Evolutionary conservation across 2,888 invertebrate genomes (phyloP), one percentile per base, ranked within the genome.

Genomic region (Odiellus spinosus): DNA sequence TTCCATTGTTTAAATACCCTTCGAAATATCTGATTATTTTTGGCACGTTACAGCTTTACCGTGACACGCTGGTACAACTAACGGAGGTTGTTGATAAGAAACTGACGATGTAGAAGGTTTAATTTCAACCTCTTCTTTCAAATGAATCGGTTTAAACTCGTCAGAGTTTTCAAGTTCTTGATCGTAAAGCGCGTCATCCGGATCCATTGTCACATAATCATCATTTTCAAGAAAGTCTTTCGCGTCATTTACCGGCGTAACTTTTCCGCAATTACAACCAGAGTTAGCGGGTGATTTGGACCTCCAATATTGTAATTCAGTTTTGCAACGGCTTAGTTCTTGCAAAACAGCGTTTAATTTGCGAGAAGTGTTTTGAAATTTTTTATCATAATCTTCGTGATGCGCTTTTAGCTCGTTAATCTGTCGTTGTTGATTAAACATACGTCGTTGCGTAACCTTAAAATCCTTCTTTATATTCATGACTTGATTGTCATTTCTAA

Each of bases 261-360:
- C 14, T 18, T 38, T 38, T 8, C 38, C 38, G 18, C 38, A 38
- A 1, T 10, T 17, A 38, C 38, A 38, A 10, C 18, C 10, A 10
- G 38, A 15, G 26, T 26, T 26, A 17, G 38, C 38, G 32, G 85
- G 83, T 52, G 84, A 83, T 58, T 84, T 84, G 38, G 85, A 85
- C 49, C 86, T 78, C 84, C 85, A 86, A 67, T 85, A 86, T 67
- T 86, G 86, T 59, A 86, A 67, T 68, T 87, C 86, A 33, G 86
- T 86, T 70, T 86, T 86, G 68, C 86, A 87, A 65, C 86, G 86
- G 67, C 86, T 87, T 58, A 87, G 69, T 67, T 87, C 86, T 78
- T 86, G 72, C 59, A 87, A 69, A 55, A 87, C 70, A 50, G 85
- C 85, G 63, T 84, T 85, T 68, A 86, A 85, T 67, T 87, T 87